Base-by-base conservation (phyloP, 2,888 invertebrate species). In the Drosophila recens region DNA sequence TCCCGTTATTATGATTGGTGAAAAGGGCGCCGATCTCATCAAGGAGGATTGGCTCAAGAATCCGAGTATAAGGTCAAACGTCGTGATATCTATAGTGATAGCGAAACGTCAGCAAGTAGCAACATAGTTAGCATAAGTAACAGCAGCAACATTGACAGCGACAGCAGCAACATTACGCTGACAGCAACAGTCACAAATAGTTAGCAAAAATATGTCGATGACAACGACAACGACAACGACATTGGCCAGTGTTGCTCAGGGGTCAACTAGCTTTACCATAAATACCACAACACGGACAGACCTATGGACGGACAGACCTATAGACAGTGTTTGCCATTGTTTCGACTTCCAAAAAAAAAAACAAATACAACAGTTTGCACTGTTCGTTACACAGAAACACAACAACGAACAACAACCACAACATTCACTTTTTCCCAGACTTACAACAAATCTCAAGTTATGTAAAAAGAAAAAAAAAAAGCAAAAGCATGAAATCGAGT, bases 1-100 rank as follows among this genome's bases (percentile, higher is more conserved):
- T 0, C 97, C 97, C 0, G 95, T 96, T n/a, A 97, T 97, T 54
- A 97, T 97, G 97, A 96, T 97, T 34, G 97, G 95, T 0, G 97
- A 98, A 90, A 97, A 97, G 91, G 97, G 97, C 5, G 94, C 97
- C 0, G 97, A 97, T 93, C 93, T 97, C 87, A 95, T 97, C 65
- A 97, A 97, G 92, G 95, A 96, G 92, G 97, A 97, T 92, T 97
- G 97, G 97, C 95, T 79, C 85, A 93, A 80, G 13, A 92, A 92
- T 89, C 92, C 3, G 91, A 91, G 52, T 92, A 92, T 67, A 90
- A 87, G 62, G 77, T 83, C 3, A 87, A 87, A 46, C 75, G 84
- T 0, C 79, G 80, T 15, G 64, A 82, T 3, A 40, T 46, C n/a
- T 30, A 58, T 23, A 30, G 20, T 9, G 77, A 82, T 42, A 68